Base-by-base conservation (phyloP, 1,140 invertebrate species). In the Zeugodacus cucurbitae region DNA sequence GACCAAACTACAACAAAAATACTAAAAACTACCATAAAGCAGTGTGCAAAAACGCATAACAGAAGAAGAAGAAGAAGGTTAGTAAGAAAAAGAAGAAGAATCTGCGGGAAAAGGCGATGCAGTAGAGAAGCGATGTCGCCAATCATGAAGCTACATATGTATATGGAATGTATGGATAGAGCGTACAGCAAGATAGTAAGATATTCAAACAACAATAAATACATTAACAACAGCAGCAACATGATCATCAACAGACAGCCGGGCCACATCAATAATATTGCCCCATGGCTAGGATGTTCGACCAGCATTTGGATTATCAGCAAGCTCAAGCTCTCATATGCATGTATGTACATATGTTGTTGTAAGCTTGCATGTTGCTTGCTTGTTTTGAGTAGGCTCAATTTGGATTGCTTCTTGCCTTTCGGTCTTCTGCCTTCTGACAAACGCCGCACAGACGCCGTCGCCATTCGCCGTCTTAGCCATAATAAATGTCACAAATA, bases 401-500 rank as follows among this genome's bases (percentile, higher is more conserved):
- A 74, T 74, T 74, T 37, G 34, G 67, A 22, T 74, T 74, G 32
- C 37, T 41, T 74, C 58, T 41, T 82, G 37, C 14, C 41, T 82
- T 37, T 82, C 14, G 41, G 41, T 17, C 22, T 6, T 26, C 26
- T 10, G 41, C 6, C 74, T 54, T n/a, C 74, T 22, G 67, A 41
- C 32, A 48, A 44, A 48, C n/a, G 74, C 37, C 41, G 74, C 37
- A 48, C 74, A 82, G 37, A 70, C 41, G 41, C 74, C 70, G 67
- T 32, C 34, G 74, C 41, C 74, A 82, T 82, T 82, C 74, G n/a
- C 58, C 89, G 87, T 48, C 87, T 88, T 89, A 87, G 70, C 82
- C 87, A 88, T 88, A 89, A 88, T 89, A 89, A 89, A 89, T 85
- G 88, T 89, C 88, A 88, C 87, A 89, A 87, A 88, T 89, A 89